phyloP scores from a whole-genome alignment of 2,888 invertebrate genomes.

The Acrobasis consociella region DNA sequence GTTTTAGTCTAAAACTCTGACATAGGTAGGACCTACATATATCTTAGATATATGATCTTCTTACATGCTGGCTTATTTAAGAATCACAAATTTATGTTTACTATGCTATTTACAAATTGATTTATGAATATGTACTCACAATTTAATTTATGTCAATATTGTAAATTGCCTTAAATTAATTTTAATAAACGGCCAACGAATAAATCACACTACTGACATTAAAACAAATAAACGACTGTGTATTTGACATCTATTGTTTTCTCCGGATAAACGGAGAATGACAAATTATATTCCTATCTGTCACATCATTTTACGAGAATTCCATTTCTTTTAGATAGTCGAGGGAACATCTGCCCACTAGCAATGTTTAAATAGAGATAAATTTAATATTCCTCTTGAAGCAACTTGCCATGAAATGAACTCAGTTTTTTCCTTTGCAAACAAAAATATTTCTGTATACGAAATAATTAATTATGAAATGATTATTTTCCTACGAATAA shows the following conservation, averaged over 20 bases:
- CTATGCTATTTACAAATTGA: no score
- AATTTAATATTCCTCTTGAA: slow-evolving; percentile 18
- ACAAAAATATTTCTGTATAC: neutral
- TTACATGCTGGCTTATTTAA: no score
- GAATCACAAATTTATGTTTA: no score
- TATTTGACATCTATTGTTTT: slow-evolving; percentile 19
- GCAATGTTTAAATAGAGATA: slow-evolving; percentile 12
- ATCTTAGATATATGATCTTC: no score
- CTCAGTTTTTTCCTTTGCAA: neutral
- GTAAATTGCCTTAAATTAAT: no score
- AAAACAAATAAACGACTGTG: slow-evolving; percentile 6
- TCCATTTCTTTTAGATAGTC: slow-evolving; percentile 11
- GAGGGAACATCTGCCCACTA: slow-evolving; percentile 6
- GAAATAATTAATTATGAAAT: no score
- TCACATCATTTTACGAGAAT: slow-evolving; percentile 15
- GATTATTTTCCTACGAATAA: no score
- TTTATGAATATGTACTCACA: no score
- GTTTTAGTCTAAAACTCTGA: no score
- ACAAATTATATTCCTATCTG: slow-evolving; percentile 19
- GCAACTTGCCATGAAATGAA: slow-evolving; percentile 16
- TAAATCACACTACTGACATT: neutral
- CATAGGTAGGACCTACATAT: no score
- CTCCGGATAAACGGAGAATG: slow-evolving; percentile 5
- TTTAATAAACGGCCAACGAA: neutral
- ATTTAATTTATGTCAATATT: no score